phyloP scores from a whole-genome alignment of 1,140 invertebrate genomes.

The Eueides isabella region DNA sequence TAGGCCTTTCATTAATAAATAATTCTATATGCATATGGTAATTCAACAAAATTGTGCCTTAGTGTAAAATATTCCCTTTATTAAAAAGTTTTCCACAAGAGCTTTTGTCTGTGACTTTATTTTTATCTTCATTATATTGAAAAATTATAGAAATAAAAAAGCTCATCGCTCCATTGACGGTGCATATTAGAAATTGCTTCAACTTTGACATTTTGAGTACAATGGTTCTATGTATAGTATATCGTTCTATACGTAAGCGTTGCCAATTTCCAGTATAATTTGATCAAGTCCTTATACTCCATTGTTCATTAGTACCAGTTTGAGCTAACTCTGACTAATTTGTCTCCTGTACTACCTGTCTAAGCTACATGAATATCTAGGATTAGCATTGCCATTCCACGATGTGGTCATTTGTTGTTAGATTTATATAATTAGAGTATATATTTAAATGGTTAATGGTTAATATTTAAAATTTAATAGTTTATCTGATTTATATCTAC shows the following conservation, averaged over 20 bases:
- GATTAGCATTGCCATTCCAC: conserved; percentile 7
- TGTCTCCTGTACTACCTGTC: conserved; percentile 11
- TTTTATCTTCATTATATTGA: not conserved
- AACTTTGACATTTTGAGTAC: not conserved
- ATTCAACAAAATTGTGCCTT: no score
- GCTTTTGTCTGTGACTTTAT: not conserved
- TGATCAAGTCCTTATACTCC: conserved; percentile 13
- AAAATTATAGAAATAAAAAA: not conserved
- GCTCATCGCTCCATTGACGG: not conserved
- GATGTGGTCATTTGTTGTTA: conserved; percentile 19
- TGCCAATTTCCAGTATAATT: conserved; percentile 8
- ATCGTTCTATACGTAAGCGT: not conserved
- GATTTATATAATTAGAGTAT: not conserved
- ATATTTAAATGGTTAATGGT: no score
- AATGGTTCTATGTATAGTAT: not conserved
- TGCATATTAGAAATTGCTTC: conserved; percentile 2
- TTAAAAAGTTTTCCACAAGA: not conserved
- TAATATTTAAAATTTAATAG: no score
- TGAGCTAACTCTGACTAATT: conserved; percentile 17
- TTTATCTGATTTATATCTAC: no score
- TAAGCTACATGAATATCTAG: conserved; percentile 19
- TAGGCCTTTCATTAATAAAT: no score
- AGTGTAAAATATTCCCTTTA: not conserved
- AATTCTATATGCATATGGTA: no score
- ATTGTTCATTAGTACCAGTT: conserved; percentile 19